Evolutionary conservation across 1,140 invertebrate genomes (phyloP).

Genomic region (Stegodyphus mimosarum): DNA sequence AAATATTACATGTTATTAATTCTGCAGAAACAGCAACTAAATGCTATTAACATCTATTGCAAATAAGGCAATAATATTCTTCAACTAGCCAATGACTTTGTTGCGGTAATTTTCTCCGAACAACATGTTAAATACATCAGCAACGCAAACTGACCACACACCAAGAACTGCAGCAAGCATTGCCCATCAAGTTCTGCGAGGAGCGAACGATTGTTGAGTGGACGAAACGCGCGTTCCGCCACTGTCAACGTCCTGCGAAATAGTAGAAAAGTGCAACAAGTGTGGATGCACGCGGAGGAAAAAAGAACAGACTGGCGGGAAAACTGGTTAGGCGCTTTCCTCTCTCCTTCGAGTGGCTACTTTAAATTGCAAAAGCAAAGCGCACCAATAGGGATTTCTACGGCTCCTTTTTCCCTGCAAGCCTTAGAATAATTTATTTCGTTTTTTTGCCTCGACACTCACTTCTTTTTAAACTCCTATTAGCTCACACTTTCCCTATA

Average conservation of each 20-base stretch:
- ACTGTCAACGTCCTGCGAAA: conserved; percentile 18
- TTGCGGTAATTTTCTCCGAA: neutral
- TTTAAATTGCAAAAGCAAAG: conserved; percentile 15
- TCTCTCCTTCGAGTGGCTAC: conserved; percentile 46
- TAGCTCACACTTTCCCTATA: too few relatives aligned
- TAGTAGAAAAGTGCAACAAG: conserved; percentile 42
- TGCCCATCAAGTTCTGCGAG: neutral
- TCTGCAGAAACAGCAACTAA: too few relatives aligned
- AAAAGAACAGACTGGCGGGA: conserved; percentile 35
- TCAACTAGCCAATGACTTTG: neutral
- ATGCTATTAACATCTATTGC: too few relatives aligned
- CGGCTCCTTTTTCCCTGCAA: too few relatives aligned
- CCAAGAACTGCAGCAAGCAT: conserved; percentile 24
- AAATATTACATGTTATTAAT: too few relatives aligned
- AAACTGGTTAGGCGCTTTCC: conserved; percentile 43
- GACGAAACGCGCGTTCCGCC: neutral
- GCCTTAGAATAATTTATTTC: too few relatives aligned
- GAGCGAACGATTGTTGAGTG: too few relatives aligned
- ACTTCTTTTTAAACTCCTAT: too few relatives aligned
- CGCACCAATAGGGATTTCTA: too few relatives aligned
- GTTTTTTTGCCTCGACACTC: too few relatives aligned
- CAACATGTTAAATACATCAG: neutral
- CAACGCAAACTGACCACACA: conserved; percentile 25
- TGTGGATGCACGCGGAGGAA: neutral
- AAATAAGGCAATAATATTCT: too few relatives aligned